phyloP scores from a whole-genome alignment of 2,797 vertebrate species.

The Pangasius mekongensis region DNA sequence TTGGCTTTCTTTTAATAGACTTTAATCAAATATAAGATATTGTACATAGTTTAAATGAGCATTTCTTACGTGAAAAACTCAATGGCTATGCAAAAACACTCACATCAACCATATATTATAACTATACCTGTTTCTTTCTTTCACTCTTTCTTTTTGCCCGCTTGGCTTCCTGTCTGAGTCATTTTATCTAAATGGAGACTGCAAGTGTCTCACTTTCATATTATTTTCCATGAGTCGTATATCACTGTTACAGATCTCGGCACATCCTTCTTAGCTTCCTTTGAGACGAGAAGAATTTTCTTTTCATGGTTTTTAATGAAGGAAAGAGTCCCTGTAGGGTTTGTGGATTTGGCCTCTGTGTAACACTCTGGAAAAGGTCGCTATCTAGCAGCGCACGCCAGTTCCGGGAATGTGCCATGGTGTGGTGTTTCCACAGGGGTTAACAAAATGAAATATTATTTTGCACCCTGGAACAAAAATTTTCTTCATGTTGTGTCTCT shows the following conservation, averaged over 20 bases:
- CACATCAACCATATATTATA: background rate
- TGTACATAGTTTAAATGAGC: background rate
- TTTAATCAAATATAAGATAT: background rate
- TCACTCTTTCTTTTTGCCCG: background rate
- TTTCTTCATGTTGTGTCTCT: background rate
- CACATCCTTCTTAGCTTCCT: constrained; percentile 3
- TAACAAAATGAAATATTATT: background rate
- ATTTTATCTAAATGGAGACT: background rate
- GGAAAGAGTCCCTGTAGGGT: background rate
- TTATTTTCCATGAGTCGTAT: constrained; percentile 12
- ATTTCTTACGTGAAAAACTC: background rate
- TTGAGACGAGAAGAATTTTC: background rate
- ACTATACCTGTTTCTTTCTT: background rate
- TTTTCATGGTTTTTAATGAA: constrained; percentile 25
- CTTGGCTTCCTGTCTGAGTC: constrained; percentile 12
- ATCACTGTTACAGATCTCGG: background rate
- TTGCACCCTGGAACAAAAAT: background rate
- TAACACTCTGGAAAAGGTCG: constrained; percentile 1
- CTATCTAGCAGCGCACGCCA: background rate
- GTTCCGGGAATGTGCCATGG: background rate
- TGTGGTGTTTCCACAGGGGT: background rate
- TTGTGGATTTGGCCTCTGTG: constrained; percentile 5
- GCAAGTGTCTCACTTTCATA: constrained; percentile 9
- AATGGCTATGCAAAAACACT: background rate
- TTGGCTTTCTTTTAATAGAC: background rate